Evolutionary conservation across 2,113 vertebrate genomes (phyloP), one percentile per base, ranked within the genome.

Genomic region (Tragelaphus imberbis): DNA sequence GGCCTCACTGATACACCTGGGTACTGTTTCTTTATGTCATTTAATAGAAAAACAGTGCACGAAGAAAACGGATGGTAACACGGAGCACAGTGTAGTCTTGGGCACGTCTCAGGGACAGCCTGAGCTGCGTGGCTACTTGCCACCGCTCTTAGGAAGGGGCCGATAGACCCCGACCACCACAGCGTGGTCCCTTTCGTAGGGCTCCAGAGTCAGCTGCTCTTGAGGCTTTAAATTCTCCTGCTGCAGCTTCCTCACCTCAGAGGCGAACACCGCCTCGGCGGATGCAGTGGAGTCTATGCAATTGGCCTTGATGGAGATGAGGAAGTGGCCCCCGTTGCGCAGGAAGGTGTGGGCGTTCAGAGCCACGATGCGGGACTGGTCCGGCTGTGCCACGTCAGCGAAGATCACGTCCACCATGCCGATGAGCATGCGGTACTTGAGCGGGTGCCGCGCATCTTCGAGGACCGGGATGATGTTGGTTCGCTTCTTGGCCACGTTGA

Each of bases 361-460:
- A 9, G 99, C 99, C 12, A 99, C 99, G 33, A 99, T 99, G 89
- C 99, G 99, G 0, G 99, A 99, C 98, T 99, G 99, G 98, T 99
- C 99, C 0, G 99, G 99, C 98, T 99, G 99, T 4, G 99, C 99
- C 51, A 99, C 99, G 2, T 99, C 99, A 0, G 99, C 99, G 40
- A 99, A 99, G 71, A 99, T 99, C 14, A 99, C 99, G 9, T 99
- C 99, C 92, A 99, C 99, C 99, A 99, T 99, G 0, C 99, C 99
- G 27, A 99, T 98, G 7, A 99, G 98, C 99, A 99, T 99, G 79
- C 99, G 99, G 97, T 99, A 99, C 82, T 99, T 99, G 98, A 99
- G 99, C 0, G 99, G 99, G 96, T 99, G 99, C 0, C 99, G 98
- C 0, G 99, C 99, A 1, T 99, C 99, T 95, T 99, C 99, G 0